A percentile compares a stretch with the other conserved stretches of the same genome.
Conservation (phyloP, 2,797 vertebrate genomes). For the Eulemur mongoz region DNA sequence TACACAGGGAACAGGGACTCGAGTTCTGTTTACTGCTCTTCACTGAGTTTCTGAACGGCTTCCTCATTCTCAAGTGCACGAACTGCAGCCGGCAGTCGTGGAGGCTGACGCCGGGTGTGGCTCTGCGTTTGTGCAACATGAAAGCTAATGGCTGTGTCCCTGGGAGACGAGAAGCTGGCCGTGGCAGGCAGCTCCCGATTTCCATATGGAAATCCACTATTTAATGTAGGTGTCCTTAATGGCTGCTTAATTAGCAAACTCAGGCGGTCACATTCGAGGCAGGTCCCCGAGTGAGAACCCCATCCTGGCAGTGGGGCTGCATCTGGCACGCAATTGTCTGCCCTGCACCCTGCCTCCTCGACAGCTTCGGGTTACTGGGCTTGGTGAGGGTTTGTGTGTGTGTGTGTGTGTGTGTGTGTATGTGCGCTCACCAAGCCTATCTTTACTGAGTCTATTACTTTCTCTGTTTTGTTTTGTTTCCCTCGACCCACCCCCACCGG, state of each 20-base stretch:
- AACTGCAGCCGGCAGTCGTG: background rate
- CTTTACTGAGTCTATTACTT: background rate
- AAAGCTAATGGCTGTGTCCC: background rate
- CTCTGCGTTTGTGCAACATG: background rate
- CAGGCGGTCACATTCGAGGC: constrained; percentile 41
- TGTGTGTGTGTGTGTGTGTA: background rate
- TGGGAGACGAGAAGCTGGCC: background rate
- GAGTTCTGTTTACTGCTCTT: background rate
- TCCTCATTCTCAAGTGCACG: accelerated
- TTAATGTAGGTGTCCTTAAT: constrained; percentile 50
- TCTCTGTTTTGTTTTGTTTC: background rate
- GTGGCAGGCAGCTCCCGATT: constrained; percentile 39
- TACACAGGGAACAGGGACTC: background rate
- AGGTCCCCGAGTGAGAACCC: constrained; percentile 26
- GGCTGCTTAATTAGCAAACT: constrained; percentile 75
- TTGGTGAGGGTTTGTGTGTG: background rate
- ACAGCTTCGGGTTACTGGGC: background rate
- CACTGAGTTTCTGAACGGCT: background rate
- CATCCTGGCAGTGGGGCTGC: background rate
- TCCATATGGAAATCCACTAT: background rate
- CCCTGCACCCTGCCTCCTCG: background rate
- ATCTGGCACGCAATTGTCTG: background rate
- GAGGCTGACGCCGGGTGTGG: background rate
- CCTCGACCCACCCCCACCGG: background rate
- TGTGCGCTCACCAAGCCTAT: accelerated